Evolutionary conservation across 2,797 vertebrate species (phyloP).

Genomic region (Chrosomus eos): DNA sequence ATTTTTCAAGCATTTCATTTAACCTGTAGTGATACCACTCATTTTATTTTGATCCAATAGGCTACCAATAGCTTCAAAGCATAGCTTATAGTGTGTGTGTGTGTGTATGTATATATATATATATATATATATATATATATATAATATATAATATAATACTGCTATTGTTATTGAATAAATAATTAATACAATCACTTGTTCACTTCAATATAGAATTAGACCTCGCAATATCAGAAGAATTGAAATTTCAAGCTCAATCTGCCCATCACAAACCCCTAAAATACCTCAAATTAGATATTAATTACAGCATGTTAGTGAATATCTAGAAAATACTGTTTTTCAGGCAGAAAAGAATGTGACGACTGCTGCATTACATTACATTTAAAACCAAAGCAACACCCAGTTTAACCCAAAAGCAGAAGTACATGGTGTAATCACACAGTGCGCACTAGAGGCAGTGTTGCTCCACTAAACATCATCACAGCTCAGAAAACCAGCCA

Average conservation of each 20-base stretch:
- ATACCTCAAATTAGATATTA: background rate
- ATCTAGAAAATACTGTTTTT: background rate
- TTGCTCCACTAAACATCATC: constrained; percentile 52
- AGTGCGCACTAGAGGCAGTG: constrained; percentile 68
- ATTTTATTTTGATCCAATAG: background rate
- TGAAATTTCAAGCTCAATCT: background rate
- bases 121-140: too few species aligned
- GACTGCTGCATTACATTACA: background rate
- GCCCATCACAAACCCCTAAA: background rate
- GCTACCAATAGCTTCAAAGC: background rate
- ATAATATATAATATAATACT: too few species aligned
- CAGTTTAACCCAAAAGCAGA: constrained; percentile 14
- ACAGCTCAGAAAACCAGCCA: constrained; percentile 14
- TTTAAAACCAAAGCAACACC: background rate
- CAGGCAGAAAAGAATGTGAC: background rate
- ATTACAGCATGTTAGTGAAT: background rate
- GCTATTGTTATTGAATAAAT: background rate
- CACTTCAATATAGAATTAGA: background rate
- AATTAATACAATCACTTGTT: background rate
- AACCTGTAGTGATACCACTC: background rate
- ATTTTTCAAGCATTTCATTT: background rate
- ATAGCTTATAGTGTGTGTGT: background rate
- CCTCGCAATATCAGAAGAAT: background rate
- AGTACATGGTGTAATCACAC: constrained; percentile 25
- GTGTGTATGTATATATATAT: fast-evolving